Base-by-base conservation (phyloP, 37 sponge, comb jelly and placozoan species). In the Halichondria panicea region DNA sequence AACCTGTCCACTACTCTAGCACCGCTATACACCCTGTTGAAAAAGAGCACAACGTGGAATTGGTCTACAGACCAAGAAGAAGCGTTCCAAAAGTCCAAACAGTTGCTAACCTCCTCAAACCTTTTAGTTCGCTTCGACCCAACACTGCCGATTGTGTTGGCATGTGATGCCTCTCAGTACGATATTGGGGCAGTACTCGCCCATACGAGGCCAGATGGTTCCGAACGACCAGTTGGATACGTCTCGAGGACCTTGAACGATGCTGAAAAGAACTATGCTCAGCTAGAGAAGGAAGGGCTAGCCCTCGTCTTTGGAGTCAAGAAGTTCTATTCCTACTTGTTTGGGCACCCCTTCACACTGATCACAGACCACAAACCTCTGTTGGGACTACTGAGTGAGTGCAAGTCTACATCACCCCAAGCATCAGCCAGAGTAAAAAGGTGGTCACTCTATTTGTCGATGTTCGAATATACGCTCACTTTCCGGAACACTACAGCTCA, bases 301-400 rank as follows among this genome's bases (percentile, higher is more conserved):
- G 46, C 57, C 44, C 37, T 65, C 0, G 52, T 66, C 1, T 66
- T 41, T 53, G 66, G 56, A 1, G 28, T 77, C 1, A 35, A 36
- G 1, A 66, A 59, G 62, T 60, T 79, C 34, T 61, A 79, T 25
- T 5, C n/a, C 28, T 79, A 79, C 43, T 24, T 79, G 1, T 79
- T 19, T 70, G 70, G 63, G 19, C 48, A 62, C 3, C 21, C 27
- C 1, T 70, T 69, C n/a, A 43, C 34, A 1, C 24, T 70, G 8
- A 48, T 59, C 9, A 58, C 80, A 27, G 80, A 79, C 32, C 80
- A 70, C 63, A 69, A 79, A 55, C 80, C 80, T 4, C 61, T 79
- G 4, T 27, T 33, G 31, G 68, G 38, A 19, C 15, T 79, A 8
- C 43, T 79, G 34, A 62, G 80, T 6, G 61, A 30, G 1, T 60